Evolutionary conservation across 2,888 invertebrate genomes (phyloP).

Genomic region (Calephelis perditalis): DNA sequence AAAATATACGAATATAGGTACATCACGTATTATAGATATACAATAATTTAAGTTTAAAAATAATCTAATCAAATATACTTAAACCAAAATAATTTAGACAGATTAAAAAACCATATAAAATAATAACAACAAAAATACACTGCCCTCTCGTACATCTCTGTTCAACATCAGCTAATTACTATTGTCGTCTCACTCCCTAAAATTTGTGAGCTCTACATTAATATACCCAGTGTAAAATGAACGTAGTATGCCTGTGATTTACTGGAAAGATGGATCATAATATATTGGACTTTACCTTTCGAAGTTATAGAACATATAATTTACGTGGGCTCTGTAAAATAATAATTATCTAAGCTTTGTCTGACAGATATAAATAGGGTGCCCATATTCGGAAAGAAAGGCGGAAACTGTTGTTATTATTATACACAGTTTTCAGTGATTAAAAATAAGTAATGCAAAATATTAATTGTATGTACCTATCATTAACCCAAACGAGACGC

Average conservation of each 20-base stretch:
- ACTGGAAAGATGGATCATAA: conserved; percentile 26
- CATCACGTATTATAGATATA: too few relatives aligned
- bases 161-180: conserved; percentile 50
- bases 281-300: conserved; percentile 35
- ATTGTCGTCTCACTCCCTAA: conserved; percentile 38
- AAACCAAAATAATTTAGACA: conserved; percentile 10
- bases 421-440: background rate
- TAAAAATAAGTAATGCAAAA: too few relatives aligned
- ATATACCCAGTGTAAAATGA: conserved; percentile 42
- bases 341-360: conserved; percentile 61
- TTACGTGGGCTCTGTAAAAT: conserved; percentile 60
- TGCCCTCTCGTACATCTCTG: conserved; percentile 39
- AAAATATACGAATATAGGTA: too few relatives aligned
- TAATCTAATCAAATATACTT: conserved; percentile 8
- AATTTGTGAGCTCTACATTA: conserved; percentile 51
- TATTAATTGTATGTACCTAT: too few relatives aligned
- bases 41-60: too few relatives aligned
- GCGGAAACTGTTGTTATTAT: background rate
- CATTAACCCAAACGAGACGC: too few relatives aligned
- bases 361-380: conserved; percentile 42
- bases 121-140: conserved; percentile 53
- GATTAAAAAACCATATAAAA: conserved; percentile 23
- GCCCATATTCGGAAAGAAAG: conserved; percentile 25
- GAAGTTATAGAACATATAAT: conserved; percentile 49
- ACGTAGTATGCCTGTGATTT: conserved; percentile 25